Evolutionary conservation across 2,888 invertebrate species (phyloP).

Genomic region (Nezara viridula): DNA sequence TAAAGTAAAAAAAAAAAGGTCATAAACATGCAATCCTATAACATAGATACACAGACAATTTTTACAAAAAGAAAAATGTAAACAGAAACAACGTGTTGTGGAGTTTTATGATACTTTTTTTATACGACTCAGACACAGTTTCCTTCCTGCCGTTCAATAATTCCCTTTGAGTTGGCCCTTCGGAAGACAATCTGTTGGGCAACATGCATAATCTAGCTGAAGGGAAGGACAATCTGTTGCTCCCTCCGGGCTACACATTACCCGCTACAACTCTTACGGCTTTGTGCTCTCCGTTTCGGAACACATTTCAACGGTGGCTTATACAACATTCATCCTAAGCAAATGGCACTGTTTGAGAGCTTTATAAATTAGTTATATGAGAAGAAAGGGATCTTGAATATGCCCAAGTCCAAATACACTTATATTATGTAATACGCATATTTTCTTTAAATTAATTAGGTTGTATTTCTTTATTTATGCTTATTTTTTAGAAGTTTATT

Average conservation of each 20-base stretch:
- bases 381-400: background rate
- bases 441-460: too few relatives aligned
- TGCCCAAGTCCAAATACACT: background rate
- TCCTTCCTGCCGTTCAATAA: background rate
- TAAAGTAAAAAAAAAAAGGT: too few relatives aligned
- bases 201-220: slow-evolving; percentile 10
- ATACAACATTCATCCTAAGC: background rate
- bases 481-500: too few relatives aligned
- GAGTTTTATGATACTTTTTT: too few relatives aligned
- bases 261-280: background rate
- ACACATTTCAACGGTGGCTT: background rate
- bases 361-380: background rate
- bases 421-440: too few relatives aligned
- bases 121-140: background rate
- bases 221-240: background rate
- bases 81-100: too few relatives aligned
- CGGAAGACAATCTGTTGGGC: background rate
- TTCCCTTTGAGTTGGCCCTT: background rate
- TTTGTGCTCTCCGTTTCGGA: background rate
- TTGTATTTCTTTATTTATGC: too few relatives aligned
- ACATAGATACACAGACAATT: too few relatives aligned
- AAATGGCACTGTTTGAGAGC: background rate
- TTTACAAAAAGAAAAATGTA: too few relatives aligned
- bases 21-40: too few relatives aligned
- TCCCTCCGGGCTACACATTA: background rate